Conservation (phyloP, 2,113 vertebrate genomes). For the Athene noctua region DNA sequence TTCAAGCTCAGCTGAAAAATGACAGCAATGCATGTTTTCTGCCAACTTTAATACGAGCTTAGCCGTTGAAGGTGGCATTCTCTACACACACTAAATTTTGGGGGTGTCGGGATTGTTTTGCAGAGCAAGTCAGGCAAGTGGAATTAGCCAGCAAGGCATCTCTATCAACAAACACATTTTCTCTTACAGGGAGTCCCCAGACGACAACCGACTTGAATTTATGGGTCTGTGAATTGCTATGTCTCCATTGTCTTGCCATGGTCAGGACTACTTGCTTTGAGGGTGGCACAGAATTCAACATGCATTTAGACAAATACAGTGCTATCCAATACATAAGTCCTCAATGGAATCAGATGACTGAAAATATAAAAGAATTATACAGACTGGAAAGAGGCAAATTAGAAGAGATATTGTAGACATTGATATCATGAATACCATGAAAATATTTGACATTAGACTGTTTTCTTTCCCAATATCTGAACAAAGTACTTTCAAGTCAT, state of each 20-base stretch:
- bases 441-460: background rate
- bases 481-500: background rate
- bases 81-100: background rate
- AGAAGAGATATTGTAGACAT: background rate
- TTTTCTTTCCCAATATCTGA: background rate
- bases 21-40: background rate
- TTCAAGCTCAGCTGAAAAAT: background rate
- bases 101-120: background rate
- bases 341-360: background rate
- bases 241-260: background rate
- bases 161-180: background rate
- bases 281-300: background rate
- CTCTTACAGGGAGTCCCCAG: background rate
- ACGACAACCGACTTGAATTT: background rate
- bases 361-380: background rate
- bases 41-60: background rate
- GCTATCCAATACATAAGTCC: background rate
- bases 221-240: background rate
- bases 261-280: background rate
- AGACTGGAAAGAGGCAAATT: background rate
- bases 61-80: background rate
- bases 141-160: background rate
- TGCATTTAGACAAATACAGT: background rate
- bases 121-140: background rate
- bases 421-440: background rate